These are phyloP conservation scores for Ornithoptera alexandrae DNA, from an alignment of 2,888 invertebrate species.

Conservation along the genomic window DNA sequence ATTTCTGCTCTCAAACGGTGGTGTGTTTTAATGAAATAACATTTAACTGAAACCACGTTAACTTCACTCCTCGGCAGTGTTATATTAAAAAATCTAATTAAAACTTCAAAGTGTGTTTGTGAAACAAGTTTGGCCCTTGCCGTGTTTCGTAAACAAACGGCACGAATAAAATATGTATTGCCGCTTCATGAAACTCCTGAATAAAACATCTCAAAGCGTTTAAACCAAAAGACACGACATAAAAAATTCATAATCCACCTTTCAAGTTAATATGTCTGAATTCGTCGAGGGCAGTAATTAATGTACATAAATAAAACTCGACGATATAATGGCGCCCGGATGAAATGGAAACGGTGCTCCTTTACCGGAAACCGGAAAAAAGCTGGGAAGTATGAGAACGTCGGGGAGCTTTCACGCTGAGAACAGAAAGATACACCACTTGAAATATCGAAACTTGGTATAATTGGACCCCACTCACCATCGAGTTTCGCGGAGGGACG, in stretches of 20 bases:
- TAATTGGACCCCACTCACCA: conserved; percentile 22
- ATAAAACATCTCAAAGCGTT: conserved; percentile 15
- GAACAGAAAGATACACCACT: conserved; percentile 20
- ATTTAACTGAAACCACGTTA: not conserved
- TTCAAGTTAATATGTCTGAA: conserved; percentile 18
- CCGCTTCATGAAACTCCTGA: conserved; percentile 8
- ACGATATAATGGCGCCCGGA: conserved; percentile 9
- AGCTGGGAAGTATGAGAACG: not conserved
- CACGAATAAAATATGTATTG: conserved; percentile 10
- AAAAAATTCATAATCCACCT: conserved; percentile 20
- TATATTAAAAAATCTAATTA: not conserved
- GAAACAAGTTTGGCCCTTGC: not conserved
- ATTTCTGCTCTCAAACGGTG: too few relatives aligned
- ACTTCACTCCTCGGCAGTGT: not conserved
- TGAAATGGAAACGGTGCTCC: conserved; percentile 9
- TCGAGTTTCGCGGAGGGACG: not conserved
- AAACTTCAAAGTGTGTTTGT: not conserved
- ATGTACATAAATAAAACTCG: conserved; percentile 13
- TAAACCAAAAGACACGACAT: conserved; percentile 13
- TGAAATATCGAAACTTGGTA: conserved; percentile 21
- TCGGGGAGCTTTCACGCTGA: conserved; percentile 17
- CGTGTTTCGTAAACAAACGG: conserved; percentile 12
- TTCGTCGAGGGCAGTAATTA: conserved; percentile 3
- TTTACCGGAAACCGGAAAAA: conserved; percentile 1
- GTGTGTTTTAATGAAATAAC: not conserved